Evolutionary conservation across 2,888 invertebrate genomes (phyloP).

Genomic region (Phaedon cochleariae): DNA sequence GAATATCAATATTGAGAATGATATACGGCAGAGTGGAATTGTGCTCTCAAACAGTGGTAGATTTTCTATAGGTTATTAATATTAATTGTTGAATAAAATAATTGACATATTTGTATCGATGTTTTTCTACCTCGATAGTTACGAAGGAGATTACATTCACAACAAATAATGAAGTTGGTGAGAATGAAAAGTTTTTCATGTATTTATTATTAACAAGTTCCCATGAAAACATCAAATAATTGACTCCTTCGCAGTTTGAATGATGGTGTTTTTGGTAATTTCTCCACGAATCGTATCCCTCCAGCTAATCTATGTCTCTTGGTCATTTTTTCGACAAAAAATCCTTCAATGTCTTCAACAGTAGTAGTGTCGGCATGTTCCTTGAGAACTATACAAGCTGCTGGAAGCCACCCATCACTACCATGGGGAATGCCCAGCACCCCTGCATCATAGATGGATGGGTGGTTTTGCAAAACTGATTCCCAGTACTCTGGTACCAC

Average conservation of each 20-base stretch:
- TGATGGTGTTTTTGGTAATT: constrained; percentile 48
- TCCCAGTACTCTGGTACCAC: constrained; percentile 54
- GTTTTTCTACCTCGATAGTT: too few species aligned
- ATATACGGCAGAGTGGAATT: too few species aligned
- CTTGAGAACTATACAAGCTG: constrained; percentile 21
- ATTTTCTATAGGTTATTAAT: too few species aligned
- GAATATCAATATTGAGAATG: too few species aligned
- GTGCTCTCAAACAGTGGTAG: too few species aligned
- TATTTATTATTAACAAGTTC: neutral
- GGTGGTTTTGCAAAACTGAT: constrained; percentile 45
- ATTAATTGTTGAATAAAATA: too few species aligned
- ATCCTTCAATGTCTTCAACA: constrained; percentile 42
- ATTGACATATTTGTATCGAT: too few species aligned
- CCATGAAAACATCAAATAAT: neutral
- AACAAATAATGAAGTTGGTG: too few species aligned
- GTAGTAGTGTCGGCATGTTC: constrained; percentile 1
- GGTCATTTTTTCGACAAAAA: constrained; percentile 43
- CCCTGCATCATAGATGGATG: constrained; percentile 47
- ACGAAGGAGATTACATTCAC: too few species aligned
- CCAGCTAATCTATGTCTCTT: constrained; percentile 48
- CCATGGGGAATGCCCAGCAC: constrained; percentile 50
- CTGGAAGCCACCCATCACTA: constrained; percentile 45
- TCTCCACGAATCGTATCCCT: constrained; percentile 46
- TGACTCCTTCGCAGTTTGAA: constrained; percentile 33
- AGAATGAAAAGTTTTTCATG: too few species aligned